Evolutionary conservation across 2,113 vertebrate genomes (phyloP), one percentile per base, ranked within the genome.

Genomic region (Leptodactylus fuscus): DNA sequence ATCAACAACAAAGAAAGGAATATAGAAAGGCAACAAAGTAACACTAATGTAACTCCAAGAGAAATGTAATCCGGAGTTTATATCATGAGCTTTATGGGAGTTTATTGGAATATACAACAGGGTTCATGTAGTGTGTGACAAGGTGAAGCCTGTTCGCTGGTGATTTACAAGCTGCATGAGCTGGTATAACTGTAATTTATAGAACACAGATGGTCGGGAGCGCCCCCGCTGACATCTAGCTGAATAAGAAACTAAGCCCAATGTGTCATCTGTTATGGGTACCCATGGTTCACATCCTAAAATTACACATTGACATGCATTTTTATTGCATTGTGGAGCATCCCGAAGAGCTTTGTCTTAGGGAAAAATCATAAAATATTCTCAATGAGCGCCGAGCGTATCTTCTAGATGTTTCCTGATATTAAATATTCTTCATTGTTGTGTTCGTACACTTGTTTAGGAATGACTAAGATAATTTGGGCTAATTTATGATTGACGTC

Each of bases 51-150:
- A 88, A 9, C 74, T 87, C 81, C 69, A 87, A 83, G 89, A 92
- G 93, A 93, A 94, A 94, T 89, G 89, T 90, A 93, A 95, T 88
- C 91, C 85, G 18, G 88, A 89, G 90, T 93, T 94, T 93, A 89
- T 92, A 92, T 95, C 79, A 0, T 88, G 89, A 92, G 89, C 90
- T 95, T 94, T 93, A 93, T 91, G 89, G 86, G 88, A 93, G 90
- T 93, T 94, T 93, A 93, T 94, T 94, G 93, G 93, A 94, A 92
- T 94, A 94, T 94, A 93, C 91, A 94, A 91, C 92, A 94, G 92
- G 88, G 91, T 94, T 96, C 93, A 91, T 93, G 94, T 90, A 89
- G 89, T 91, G 90, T 94, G 93, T 94, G 94, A 92, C 91, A 91
- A 95, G 93, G 92, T 92, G 94, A 94, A 90, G 91, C 90, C 93